phyloP scores from a whole-genome alignment of 2,797 vertebrate species.

The Spinibarbus caldwelli region DNA sequence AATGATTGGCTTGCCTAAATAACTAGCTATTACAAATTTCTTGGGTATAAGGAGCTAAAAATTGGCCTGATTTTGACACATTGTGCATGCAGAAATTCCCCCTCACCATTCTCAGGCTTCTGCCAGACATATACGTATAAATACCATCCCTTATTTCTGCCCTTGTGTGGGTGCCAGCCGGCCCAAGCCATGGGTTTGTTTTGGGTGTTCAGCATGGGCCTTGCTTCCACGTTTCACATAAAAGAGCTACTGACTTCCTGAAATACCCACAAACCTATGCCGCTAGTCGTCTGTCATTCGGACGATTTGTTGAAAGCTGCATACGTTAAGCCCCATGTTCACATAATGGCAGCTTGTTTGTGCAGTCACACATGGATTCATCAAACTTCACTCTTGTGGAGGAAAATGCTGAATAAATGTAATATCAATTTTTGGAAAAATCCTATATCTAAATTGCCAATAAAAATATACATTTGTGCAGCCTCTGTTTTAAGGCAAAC shows the following conservation, averaged over 20 bases:
- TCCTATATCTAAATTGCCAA: constrained; percentile 41
- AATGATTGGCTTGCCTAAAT: neutral
- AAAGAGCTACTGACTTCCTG: constrained; percentile 74
- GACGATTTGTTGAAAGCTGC: constrained; percentile 79
- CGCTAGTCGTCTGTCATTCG: constrained; percentile 76
- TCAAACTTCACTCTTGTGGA: constrained; percentile 63
- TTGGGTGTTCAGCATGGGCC: constrained; percentile 76
- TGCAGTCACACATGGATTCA: constrained; percentile 69
- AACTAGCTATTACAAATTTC: neutral
- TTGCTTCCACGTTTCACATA: constrained; percentile 71
- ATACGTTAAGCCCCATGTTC: constrained; percentile 68
- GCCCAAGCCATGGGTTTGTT: constrained; percentile 77
- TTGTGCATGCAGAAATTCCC: constrained; percentile 67
- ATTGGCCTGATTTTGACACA: constrained; percentile 45
- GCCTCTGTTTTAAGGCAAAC: constrained; percentile 43
- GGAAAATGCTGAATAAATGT: constrained; percentile 49
- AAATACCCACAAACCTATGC: constrained; percentile 75
- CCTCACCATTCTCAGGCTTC: constrained; percentile 61
- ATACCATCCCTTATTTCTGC: constrained; percentile 79
- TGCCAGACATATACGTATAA: constrained; percentile 79
- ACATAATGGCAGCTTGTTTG: constrained; percentile 76
- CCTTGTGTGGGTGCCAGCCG: constrained; percentile 74
- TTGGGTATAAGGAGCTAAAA: constrained; percentile 3
- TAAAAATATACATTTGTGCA: constrained; percentile 31
- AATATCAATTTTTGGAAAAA: constrained; percentile 43